Evolutionary conservation across 2,888 invertebrate genomes (phyloP).

Genomic region (Odiellus spinosus): DNA sequence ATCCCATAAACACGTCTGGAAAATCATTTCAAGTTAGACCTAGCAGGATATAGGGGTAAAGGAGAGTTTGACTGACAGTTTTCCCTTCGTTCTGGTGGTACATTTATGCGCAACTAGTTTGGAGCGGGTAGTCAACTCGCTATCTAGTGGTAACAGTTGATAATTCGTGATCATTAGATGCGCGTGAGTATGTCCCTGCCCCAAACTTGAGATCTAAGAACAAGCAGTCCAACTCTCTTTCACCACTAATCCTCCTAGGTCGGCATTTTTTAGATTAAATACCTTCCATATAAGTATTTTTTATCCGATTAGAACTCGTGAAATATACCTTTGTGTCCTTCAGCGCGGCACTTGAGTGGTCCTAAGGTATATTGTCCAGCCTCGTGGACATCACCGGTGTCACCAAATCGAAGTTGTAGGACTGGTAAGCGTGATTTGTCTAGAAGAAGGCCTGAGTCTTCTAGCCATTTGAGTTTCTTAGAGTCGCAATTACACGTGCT

Average conservation of each 20-base stretch:
- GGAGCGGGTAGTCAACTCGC: too few relatives aligned
- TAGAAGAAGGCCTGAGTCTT: conserved; percentile 21
- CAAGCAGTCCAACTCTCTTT: too few relatives aligned
- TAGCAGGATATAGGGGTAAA: background rate
- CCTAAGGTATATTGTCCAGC: conserved; percentile 22
- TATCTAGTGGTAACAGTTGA: too few relatives aligned
- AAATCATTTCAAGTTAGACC: background rate
- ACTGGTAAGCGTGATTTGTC: conserved; percentile 21
- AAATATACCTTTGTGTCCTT: conserved; percentile 17
- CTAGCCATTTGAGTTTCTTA: conserved; percentile 19
- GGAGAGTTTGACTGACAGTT: background rate
- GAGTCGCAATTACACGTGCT: conserved; percentile 23
- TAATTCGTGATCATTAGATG: too few relatives aligned
- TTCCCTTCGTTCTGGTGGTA: too few relatives aligned
- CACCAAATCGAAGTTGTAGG: conserved; percentile 22
- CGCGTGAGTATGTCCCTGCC: too few relatives aligned
- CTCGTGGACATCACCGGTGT: conserved; percentile 22
- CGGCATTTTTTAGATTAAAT: too few relatives aligned
- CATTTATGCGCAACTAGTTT: background rate
- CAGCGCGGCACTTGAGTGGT: conserved; percentile 19
- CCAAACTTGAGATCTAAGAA: too few relatives aligned
- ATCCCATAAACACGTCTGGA: conserved; percentile 17
- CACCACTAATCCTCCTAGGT: too few relatives aligned
- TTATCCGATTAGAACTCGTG: background rate
- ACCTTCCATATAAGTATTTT: background rate